phyloP scores from a whole-genome alignment of 1,140 invertebrate species.

The Pentalonia nigronervosa region DNA sequence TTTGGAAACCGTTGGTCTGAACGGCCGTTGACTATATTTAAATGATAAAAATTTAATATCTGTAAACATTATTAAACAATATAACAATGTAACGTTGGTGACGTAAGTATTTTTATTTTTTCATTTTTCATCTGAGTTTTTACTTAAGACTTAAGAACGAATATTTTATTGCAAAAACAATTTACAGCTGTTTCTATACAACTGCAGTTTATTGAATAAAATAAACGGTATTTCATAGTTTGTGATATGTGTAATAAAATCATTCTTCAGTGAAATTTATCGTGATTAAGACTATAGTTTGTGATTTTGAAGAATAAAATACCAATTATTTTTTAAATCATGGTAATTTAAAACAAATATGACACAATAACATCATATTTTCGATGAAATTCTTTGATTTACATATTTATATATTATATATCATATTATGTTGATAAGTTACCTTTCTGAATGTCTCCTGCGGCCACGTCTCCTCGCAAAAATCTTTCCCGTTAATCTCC shows the following conservation, averaged over 20 bases:
- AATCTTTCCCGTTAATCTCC: constrained; percentile 67
- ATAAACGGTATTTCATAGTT: not conserved
- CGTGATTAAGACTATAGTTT: not conserved
- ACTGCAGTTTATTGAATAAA: not conserved
- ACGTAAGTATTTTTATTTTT: too few relatives aligned
- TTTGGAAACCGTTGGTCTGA: too few relatives aligned
- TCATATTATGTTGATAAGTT: constrained; percentile 33
- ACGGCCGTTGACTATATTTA: not conserved
- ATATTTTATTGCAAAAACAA: not conserved
- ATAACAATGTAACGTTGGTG: too few relatives aligned
- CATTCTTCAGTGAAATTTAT: not conserved
- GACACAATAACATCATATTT: not conserved
- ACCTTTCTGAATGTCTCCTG: constrained; percentile 73
- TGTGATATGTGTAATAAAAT: not conserved
- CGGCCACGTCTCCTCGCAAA: constrained; percentile 91
- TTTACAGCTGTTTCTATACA: not conserved
- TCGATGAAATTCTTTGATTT: not conserved
- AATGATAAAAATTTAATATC: not conserved
- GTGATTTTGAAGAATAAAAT: too few relatives aligned
- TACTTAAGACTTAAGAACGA: not conserved
- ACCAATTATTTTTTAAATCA: not conserved
- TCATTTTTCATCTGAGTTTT: not conserved
- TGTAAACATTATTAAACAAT: not conserved
- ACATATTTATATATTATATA: not conserved
- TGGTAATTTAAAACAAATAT: not conserved